Evolutionary conservation across 2,113 vertebrate genomes (phyloP).

Genomic region (Hemichromis elongatus): DNA sequence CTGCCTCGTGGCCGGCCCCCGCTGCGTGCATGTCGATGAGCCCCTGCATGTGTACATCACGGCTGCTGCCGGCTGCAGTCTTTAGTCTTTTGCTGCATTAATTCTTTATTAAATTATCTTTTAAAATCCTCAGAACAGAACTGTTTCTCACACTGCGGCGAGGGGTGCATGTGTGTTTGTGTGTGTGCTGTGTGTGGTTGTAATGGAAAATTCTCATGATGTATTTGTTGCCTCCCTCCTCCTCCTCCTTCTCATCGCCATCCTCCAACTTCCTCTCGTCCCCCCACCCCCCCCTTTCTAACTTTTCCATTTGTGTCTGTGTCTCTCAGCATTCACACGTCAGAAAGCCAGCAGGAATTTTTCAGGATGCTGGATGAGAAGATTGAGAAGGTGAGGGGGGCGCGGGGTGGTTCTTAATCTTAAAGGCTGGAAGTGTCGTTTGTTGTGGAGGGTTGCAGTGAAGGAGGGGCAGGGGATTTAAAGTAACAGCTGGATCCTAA

Average conservation of each 20-base stretch:
- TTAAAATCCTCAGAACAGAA: constrained; percentile 14
- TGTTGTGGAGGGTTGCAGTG: not conserved
- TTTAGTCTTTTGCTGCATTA: constrained; percentile 2
- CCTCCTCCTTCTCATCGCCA: constrained; percentile 56
- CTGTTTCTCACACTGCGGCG: constrained; percentile 22
- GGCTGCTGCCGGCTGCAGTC: not conserved
- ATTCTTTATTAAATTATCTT: constrained; percentile 44
- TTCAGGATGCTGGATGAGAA: constrained; percentile 99
- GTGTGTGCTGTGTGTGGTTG: constrained; percentile 24
- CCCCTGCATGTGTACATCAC: not conserved
- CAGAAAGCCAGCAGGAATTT: constrained; percentile 99
- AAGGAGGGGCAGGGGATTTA: not conserved
- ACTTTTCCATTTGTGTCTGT: constrained; percentile 43
- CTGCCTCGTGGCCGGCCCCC: not conserved
- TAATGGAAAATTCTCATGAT: constrained; percentile 77
- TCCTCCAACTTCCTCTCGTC: constrained; percentile 54
- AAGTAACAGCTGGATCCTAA: constrained; percentile 20
- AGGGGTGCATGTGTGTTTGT: constrained; percentile 3
- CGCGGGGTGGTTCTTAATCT: too few relatives aligned
- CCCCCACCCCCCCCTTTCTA: constrained; percentile 34
- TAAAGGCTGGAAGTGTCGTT: not conserved
- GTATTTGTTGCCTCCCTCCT: constrained; percentile 63
- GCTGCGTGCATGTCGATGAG: not conserved
- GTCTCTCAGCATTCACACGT: constrained; percentile 91
- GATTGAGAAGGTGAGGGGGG: constrained; percentile 96